These are phyloP conservation scores for Oscheius sp. DNA, from an alignment of 2,888 invertebrate species.

Conservation along the genomic window DNA sequence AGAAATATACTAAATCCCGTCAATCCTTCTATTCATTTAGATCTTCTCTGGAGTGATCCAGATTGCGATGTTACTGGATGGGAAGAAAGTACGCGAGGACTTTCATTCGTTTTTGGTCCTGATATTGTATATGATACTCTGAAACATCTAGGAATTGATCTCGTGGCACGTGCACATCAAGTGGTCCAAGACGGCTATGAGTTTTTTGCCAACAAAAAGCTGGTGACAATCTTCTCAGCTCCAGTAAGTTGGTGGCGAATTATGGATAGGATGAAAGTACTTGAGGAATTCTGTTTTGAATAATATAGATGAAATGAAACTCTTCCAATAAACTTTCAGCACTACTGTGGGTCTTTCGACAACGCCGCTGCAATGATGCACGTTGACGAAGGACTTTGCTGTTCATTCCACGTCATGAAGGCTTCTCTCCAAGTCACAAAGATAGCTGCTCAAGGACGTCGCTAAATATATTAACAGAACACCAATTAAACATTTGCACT, in stretches of 20 bases:
- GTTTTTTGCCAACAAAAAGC: slow-evolving; percentile 72
- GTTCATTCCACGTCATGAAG: slow-evolving; percentile 55
- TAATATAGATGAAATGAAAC: too few relatives aligned
- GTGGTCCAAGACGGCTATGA: slow-evolving; percentile 76
- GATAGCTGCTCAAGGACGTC: slow-evolving; percentile 1
- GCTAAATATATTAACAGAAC: not conserved
- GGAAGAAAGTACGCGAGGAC: slow-evolving; percentile 71
- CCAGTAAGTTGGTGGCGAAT: too few relatives aligned
- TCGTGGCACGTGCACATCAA: slow-evolving; percentile 63
- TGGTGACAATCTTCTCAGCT: slow-evolving; percentile 59
- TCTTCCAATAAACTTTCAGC: too few relatives aligned
- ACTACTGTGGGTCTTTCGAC: slow-evolving; percentile 61
- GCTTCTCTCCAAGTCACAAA: not conserved
- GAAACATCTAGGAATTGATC: slow-evolving; percentile 52
- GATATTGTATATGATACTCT: slow-evolving; percentile 72
- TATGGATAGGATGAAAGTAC: not conserved
- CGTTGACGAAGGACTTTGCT: slow-evolving; percentile 58
- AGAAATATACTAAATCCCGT: slow-evolving; percentile 39
- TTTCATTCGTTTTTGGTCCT: slow-evolving; percentile 75
- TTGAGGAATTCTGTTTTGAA: too few relatives aligned
- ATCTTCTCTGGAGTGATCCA: slow-evolving; percentile 72
- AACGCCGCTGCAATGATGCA: slow-evolving; percentile 64
- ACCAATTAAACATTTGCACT: slow-evolving; percentile 7
- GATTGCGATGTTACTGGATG: slow-evolving; percentile 30
- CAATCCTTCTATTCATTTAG: slow-evolving; percentile 70